Evolutionary conservation across 2,797 vertebrate genomes (phyloP), one percentile per base, ranked within the genome.

Genomic region (Pangasius djambal): DNA sequence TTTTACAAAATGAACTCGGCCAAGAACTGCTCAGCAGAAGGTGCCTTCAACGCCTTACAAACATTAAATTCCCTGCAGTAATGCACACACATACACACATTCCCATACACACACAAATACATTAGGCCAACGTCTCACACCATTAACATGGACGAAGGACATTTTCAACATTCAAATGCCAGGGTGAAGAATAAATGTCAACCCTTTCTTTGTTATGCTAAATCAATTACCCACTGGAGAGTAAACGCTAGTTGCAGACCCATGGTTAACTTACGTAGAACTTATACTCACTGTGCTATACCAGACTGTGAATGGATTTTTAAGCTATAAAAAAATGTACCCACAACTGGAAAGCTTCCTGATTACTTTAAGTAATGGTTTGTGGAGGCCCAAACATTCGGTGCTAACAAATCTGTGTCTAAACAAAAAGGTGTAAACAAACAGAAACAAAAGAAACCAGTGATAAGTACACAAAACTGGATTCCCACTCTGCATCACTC

Each of bases 291-390:
- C 90, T 69, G 18, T 86, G 84, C 86, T 83, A 83, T 89, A 88
- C 87, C 70, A 93, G 91, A 92, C 90, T 91, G 91, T 92, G 89
- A 90, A 90, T 91, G 91, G 91, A 78, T 91, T 93, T 91, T 90
- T 86, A 92, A 93, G 92, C 89, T 91, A 93, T 92, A 91, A 92
- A 92, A 92, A 93, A 94, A 92, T 92, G 78, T 90, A 90, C 79
- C 91, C 74, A n/a, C 90, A 93, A 92, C 94, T 92, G 90, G 94
- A 94, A 95, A 93, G 95, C 94, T 94, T 91, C 91, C 92, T 93
- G 93, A 95, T 95, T 94, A 94, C 92, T 93, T 91, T 91, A 93
- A 93, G 90, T 92, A 90, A 93, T 92, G 90, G 93, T 91, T 93
- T 92, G 37, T 70, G 86, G 63, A 86, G 52, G 79, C 87, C 72